Evolutionary conservation across 1,140 invertebrate genomes (phyloP).

Genomic region (Melipona quadrifasciata): DNA sequence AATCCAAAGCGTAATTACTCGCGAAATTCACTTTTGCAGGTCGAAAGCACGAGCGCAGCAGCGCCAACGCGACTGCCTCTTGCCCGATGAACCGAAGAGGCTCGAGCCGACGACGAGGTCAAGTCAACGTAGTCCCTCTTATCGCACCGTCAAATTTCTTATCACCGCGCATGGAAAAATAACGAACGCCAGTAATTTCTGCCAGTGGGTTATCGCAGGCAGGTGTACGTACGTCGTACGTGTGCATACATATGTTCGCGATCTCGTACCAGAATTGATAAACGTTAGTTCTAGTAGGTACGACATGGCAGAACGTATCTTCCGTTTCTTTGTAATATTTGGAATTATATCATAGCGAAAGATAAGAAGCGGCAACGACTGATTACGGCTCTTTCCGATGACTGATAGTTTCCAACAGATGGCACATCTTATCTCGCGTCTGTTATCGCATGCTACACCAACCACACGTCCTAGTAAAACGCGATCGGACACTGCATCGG

Average conservation of each 20-base stretch:
- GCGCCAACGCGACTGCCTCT: conserved; percentile 30
- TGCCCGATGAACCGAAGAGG: neutral
- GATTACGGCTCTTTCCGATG: neutral
- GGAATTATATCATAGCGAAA: neutral
- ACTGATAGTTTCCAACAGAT: neutral
- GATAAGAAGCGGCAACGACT: conserved; percentile 6
- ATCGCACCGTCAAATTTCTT: conserved; percentile 60
- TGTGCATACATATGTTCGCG: conserved; percentile 43
- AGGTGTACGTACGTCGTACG: conserved; percentile 48
- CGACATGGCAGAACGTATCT: no score
- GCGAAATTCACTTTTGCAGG: conserved; percentile 69
- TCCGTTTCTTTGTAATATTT: neutral
- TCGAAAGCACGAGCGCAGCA: neutral
- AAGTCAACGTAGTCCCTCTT: conserved; percentile 28
- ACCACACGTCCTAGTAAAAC: neutral
- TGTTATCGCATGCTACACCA: neutral
- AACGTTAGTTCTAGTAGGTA: neutral
- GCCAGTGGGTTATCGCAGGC: conserved; percentile 32
- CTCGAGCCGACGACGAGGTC: conserved; percentile 41
- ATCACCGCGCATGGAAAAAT: conserved; percentile 37
- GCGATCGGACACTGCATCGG: no score
- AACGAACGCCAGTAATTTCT: conserved; percentile 50
- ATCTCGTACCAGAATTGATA: conserved; percentile 5
- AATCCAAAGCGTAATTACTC: conserved; percentile 47
- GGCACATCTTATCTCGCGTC: neutral